Evolutionary conservation across 2,888 invertebrate species (phyloP).

Genomic region (Drosophila percnosoma): DNA sequence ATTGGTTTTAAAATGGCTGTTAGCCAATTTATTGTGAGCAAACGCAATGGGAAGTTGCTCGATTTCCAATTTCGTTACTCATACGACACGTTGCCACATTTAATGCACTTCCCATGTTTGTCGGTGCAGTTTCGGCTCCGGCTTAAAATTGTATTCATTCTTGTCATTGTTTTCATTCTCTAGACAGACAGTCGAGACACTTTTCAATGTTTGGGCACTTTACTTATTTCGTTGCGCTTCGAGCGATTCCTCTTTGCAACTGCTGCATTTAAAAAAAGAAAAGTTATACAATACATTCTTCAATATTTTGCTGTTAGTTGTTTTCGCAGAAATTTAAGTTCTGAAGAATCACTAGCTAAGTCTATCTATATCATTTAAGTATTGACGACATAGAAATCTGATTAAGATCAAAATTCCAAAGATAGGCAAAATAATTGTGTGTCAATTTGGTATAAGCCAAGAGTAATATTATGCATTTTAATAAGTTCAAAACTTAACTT

Average conservation of each 20-base stretch:
- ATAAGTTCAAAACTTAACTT: background rate
- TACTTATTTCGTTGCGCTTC: background rate
- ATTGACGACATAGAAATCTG: background rate
- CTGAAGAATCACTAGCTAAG: too few relatives aligned
- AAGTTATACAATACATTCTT: background rate
- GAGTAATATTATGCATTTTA: background rate
- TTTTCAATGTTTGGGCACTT: background rate
- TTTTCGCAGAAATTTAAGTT: background rate
- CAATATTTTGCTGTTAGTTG: background rate
- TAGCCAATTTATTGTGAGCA: slow-evolving; percentile 18
- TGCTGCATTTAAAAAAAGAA: slow-evolving; percentile 4
- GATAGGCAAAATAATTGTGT: too few relatives aligned
- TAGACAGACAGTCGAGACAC: slow-evolving; percentile 4
- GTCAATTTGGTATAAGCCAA: too few relatives aligned
- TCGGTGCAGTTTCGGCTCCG: slow-evolving; percentile 2
- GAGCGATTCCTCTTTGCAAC: slow-evolving; percentile 2
- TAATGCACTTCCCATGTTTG: slow-evolving; percentile 32
- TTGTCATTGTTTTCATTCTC: slow-evolving; percentile 4
- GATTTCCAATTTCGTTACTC: slow-evolving; percentile 42
- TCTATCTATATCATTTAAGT: too few relatives aligned
- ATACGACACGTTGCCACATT: slow-evolving; percentile 49
- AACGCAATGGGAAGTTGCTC: slow-evolving; percentile 38
- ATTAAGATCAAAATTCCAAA: too few relatives aligned
- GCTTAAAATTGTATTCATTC: slow-evolving; percentile 10
- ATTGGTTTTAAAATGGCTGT: slow-evolving; percentile 37